phyloP scores from a whole-genome alignment of 2,113 vertebrate genomes.

The Cyprinodon tularosa region DNA sequence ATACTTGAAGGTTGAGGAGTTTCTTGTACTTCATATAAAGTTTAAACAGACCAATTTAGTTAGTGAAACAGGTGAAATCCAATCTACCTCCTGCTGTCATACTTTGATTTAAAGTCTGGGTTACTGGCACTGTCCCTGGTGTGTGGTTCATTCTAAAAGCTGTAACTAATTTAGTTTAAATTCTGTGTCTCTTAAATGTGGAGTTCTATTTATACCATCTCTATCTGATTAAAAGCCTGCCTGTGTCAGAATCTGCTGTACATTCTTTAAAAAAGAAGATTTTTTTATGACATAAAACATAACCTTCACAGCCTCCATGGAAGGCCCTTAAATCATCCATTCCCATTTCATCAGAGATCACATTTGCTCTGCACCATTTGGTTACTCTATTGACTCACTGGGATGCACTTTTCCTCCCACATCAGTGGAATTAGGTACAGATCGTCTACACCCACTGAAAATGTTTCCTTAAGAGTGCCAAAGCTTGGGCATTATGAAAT shows the following conservation, averaged over 20 bases:
- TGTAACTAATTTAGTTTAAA: not conserved
- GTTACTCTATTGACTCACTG: conserved; percentile 16
- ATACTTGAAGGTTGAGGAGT: not conserved
- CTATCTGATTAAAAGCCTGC: not conserved
- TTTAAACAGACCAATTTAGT: conserved; percentile 27
- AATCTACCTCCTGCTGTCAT: conserved; percentile 12
- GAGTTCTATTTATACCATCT: not conserved
- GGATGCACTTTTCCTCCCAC: conserved; percentile 20
- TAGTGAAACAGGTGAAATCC: conserved; percentile 32
- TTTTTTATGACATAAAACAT: not conserved
- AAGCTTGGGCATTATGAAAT: conserved; percentile 27
- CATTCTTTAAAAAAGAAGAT: not conserved
- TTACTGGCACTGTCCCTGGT: not conserved
- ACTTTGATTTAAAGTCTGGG: conserved; percentile 2
- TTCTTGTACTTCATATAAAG: no score
- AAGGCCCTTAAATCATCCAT: conserved; percentile 9
- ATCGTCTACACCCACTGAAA: conserved; percentile 3
- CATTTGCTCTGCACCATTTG: conserved; percentile 15
- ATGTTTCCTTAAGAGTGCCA: conserved; percentile 9
- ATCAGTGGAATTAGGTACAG: conserved; percentile 26
- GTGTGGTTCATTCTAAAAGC: not conserved
- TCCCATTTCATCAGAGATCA: conserved; percentile 17
- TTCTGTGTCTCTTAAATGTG: not conserved
- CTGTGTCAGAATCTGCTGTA: not conserved
- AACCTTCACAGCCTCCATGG: not conserved